Evolutionary conservation across 2,888 invertebrate species (phyloP), one percentile per base, ranked within the genome.

Genomic region (Yponomeuta evonymella): DNA sequence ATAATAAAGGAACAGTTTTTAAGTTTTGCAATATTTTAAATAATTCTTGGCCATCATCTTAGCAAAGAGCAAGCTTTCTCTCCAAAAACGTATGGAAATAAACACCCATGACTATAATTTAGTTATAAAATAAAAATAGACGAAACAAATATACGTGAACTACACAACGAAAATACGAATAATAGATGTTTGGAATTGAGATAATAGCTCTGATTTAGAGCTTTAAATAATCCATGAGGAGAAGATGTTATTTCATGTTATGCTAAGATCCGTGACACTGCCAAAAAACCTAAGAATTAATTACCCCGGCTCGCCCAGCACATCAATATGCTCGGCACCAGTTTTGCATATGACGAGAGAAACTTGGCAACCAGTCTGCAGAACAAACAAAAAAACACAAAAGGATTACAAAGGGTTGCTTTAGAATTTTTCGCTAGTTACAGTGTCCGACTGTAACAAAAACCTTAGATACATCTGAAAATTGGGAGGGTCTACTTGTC

Each of bases 271-370:
- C 12, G 29, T 70, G 71, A 70, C 43, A 15, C 75, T 73, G 76
- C 80, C 81, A 80, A 81, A 79, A 78, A 77, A 43, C 76, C 78
- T 72, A 70, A 69, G 79, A 79, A 82, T 82, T 82, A 81, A 85
- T 83, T 80, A 82, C 79, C 75, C 73, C 76, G 81, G 79, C 15
- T 58, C 51, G 51, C 51, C 51, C 51, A 58, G 51, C 75, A 83
- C 62, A 87, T 85, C 91, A 91, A 91, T 91, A 91, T 91, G 91
- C 83, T 90, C 76, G 64, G 69, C 72, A 67, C 70, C 71, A 71
- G 72, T 58, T 73, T 79, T 75, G 77, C 80, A 83, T 84, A 82
- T 79, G 83, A 79, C 77, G 76, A 73, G 73, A 74, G 73, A 73
- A 75, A 83, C 78, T 87, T 89, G 88, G 86, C 87, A 84, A 74